phyloP scores from a whole-genome alignment of 2,888 invertebrate species.

The Calephelis perditalis region DNA sequence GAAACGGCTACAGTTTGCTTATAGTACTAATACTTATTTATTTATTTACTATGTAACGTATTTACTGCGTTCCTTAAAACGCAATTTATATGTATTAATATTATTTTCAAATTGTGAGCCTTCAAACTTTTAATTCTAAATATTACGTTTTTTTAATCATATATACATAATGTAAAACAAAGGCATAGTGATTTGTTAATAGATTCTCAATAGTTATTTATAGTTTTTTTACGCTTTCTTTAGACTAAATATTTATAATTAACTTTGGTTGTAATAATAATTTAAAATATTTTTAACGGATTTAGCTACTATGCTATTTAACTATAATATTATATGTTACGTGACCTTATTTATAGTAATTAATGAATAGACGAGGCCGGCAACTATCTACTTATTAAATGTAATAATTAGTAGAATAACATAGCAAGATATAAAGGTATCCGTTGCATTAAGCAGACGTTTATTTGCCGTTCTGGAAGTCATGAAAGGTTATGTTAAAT shows the following conservation, averaged over 20 bases:
- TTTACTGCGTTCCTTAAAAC: constrained; percentile 20
- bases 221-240: constrained; percentile 52
- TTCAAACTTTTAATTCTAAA: constrained; percentile 1
- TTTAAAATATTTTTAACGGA: constrained; percentile 46
- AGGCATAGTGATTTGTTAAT: constrained; percentile 65
- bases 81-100: constrained; percentile 25
- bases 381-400: not conserved
- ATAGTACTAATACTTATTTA: not conserved
- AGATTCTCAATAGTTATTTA: constrained; percentile 63
- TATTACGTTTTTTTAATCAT: not conserved
- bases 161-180: constrained; percentile 39
- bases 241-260: constrained; percentile 54
- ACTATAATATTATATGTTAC: not conserved
- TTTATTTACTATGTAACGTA: not conserved
- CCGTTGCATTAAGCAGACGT: no score
- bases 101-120: constrained; percentile 19
- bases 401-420: not conserved
- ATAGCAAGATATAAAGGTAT: no score
- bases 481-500: no score
- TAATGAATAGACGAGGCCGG: not conserved
- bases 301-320: constrained; percentile 28
- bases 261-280: constrained; percentile 47
- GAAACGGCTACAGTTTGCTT: not conserved
- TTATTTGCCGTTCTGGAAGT: no score
- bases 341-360: not conserved